Conservation (phyloP, 2,797 vertebrate species). For the Lepidocolaptes lacrymiger region DNA sequence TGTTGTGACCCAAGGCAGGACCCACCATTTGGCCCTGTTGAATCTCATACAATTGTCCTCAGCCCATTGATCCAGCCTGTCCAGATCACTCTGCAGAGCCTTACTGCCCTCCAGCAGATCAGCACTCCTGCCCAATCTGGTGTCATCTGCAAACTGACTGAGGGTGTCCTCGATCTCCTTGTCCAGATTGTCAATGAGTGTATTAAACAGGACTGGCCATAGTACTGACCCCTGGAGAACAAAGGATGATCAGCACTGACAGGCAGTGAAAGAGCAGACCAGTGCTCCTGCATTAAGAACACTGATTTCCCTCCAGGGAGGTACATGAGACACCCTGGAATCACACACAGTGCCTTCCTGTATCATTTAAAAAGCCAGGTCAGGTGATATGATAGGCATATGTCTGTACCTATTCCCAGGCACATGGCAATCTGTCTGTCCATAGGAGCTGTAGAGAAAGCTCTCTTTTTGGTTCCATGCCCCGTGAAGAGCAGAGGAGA, state of each 20-base stretch:
- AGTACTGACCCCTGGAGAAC: not conserved
- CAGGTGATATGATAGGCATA: not conserved
- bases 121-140: not conserved
- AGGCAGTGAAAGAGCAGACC: not conserved
- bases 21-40: not conserved
- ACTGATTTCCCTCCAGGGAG: not conserved
- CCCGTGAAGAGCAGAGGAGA: rapidly evolving
- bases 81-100: not conserved
- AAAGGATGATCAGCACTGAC: not conserved
- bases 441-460: not conserved
- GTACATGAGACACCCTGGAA: not conserved
- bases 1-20: not conserved
- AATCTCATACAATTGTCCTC: not conserved
- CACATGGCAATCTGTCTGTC: rapidly evolving
- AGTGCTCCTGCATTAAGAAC: not conserved
- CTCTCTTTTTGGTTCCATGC: not conserved
- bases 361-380: not conserved
- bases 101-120: not conserved
- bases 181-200: not conserved
- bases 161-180: not conserved
- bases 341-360: not conserved
- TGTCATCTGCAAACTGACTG: not conserved
- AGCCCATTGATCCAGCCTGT: not conserved
- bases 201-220: not conserved
- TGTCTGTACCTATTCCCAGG: not conserved